A percentile compares a stretch with the other conserved stretches of the same genome.
Evolutionary conservation across 2,888 invertebrate species (phyloP).

Genomic region (Creontiades dilutus): DNA sequence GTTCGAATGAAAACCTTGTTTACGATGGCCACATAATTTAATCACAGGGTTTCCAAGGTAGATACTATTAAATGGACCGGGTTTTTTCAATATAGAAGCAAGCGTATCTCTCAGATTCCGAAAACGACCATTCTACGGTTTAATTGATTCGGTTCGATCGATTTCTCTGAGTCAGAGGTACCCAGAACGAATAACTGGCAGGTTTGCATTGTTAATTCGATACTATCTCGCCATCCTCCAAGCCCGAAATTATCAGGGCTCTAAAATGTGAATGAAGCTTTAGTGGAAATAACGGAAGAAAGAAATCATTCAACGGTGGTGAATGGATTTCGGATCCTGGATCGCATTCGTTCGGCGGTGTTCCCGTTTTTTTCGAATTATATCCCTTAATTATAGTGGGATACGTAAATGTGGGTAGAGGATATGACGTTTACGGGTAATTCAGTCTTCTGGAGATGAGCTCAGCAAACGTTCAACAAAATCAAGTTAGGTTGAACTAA

Average conservation of each 20-base stretch:
- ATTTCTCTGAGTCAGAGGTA: neutral
- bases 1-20: too few relatives aligned
- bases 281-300: neutral
- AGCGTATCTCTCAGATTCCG: too few relatives aligned
- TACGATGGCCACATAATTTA: too few relatives aligned
- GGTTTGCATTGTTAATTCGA: neutral
- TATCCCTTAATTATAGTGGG: neutral
- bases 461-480: neutral
- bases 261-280: neutral
- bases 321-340: neutral
- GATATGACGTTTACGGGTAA: neutral
- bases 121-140: too few relatives aligned
- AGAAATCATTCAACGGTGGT: neutral
- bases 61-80: too few relatives aligned
- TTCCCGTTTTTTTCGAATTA: neutral
- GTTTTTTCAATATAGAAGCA: too few relatives aligned
- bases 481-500: neutral
- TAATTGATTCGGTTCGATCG: neutral
- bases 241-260: neutral
- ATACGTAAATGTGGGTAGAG: neutral
- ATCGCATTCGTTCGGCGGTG: neutral
- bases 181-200: neutral
- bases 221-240: neutral
- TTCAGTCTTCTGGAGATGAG: neutral
- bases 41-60: too few relatives aligned